A percentile compares a stretch with the other conserved stretches of the same genome.
phyloP scores from a whole-genome alignment of 1,140 invertebrate species.

The Octopus sinensis region DNA sequence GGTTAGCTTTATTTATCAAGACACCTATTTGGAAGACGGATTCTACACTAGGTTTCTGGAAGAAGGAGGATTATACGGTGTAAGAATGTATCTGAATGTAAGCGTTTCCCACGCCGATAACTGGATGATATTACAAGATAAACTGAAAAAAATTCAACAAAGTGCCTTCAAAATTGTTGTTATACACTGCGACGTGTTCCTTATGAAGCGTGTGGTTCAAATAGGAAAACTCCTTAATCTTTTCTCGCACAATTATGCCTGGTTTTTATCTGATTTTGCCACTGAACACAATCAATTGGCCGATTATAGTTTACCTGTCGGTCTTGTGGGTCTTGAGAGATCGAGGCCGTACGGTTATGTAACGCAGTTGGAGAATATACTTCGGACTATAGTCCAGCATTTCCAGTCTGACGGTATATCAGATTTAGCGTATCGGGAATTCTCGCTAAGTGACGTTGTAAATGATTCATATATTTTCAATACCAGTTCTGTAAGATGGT shows the following conservation, averaged over 20 bases:
- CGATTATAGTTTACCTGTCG: neutral
- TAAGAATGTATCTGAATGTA: neutral
- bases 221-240: neutral
- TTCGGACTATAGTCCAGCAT: neutral
- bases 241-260: neutral
- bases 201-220: neutral
- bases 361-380: neutral
- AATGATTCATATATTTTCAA: neutral
- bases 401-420: neutral
- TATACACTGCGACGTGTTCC: constrained; percentile 5
- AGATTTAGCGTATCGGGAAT: neutral
- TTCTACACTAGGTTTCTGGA: neutral
- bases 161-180: constrained; percentile 10
- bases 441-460: neutral
- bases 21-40: neutral
- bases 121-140: neutral
- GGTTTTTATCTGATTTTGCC: neutral
- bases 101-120: neutral
- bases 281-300: neutral
- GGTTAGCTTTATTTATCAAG: neutral
- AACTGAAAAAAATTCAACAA: neutral
- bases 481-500: neutral
- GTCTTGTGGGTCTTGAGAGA: neutral
- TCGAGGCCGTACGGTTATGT: neutral
- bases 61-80: neutral